Conservation (phyloP, 2,888 invertebrate species). For the Oasisia sp. region DNA sequence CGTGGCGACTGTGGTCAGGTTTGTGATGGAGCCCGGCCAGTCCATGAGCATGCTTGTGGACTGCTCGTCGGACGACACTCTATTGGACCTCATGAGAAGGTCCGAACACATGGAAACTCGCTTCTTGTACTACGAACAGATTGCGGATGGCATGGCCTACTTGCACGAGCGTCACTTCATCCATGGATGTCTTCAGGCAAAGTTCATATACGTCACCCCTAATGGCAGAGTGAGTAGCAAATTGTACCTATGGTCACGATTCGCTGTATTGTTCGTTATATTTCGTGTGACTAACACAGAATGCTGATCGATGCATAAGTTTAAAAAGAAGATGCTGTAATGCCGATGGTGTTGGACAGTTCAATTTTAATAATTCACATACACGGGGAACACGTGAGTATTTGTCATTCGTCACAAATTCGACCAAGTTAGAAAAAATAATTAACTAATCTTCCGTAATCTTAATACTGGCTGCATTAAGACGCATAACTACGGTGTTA, state of each 20-base stretch:
- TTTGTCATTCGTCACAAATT: no score
- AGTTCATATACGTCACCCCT: background rate
- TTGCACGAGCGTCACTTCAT: background rate
- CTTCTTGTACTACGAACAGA: background rate
- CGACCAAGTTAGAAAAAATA: no score
- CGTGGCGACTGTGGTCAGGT: background rate
- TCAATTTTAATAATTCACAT: no score
- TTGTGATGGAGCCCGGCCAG: background rate
- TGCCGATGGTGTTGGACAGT: no score
- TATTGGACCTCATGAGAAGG: background rate
- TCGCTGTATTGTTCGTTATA: no score
- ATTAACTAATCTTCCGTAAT: no score
- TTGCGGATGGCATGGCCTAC: constrained; percentile 7
- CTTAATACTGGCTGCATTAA: no score
- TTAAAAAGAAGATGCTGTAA: no score
- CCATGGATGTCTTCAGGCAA: background rate
- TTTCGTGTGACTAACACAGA: no score
- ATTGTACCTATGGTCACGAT: background rate
- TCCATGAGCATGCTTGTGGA: background rate
- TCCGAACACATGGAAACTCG: background rate
- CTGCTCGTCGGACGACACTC: background rate
- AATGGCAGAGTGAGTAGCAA: constrained; percentile 17
- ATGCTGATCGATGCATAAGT: no score
- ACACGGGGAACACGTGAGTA: no score
- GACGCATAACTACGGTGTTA: no score